Evolutionary conservation across 2,888 invertebrate species (phyloP).

Genomic region (Lobophora halterata): DNA sequence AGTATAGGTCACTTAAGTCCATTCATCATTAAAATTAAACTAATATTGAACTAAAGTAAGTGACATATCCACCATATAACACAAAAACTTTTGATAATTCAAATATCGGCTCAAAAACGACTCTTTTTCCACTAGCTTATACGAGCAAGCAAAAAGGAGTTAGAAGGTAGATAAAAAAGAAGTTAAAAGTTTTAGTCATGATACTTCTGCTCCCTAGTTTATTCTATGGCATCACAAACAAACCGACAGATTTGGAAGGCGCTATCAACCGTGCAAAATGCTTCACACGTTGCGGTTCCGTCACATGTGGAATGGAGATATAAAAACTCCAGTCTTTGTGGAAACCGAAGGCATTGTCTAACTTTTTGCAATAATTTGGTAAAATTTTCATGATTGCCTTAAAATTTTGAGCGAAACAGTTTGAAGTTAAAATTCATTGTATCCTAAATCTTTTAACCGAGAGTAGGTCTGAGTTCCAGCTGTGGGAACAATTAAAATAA

Average conservation of each 20-base stretch:
- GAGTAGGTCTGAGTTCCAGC: neutral
- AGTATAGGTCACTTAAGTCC: too few relatives aligned
- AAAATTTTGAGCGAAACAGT: too few relatives aligned
- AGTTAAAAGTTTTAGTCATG: neutral
- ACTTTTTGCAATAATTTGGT: slow-evolving; percentile 19
- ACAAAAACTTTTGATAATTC: too few relatives aligned
- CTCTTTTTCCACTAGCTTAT: too few relatives aligned
- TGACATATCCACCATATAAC: too few relatives aligned
- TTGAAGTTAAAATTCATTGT: too few relatives aligned
- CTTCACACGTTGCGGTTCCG: slow-evolving; percentile 54
- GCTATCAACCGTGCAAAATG: slow-evolving; percentile 57
- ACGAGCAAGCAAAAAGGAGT: too few relatives aligned
- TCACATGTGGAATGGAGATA: slow-evolving; percentile 46
- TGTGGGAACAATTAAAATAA: too few relatives aligned
- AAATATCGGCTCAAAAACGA: too few relatives aligned
- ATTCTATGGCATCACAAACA: slow-evolving; percentile 31
- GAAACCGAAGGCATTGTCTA: slow-evolving; percentile 19
- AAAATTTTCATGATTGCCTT: neutral
- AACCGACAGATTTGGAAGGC: slow-evolving; percentile 47
- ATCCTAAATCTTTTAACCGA: slow-evolving; percentile 14
- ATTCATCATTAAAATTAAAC: too few relatives aligned
- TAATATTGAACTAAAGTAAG: too few relatives aligned
- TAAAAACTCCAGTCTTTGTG: slow-evolving; percentile 24
- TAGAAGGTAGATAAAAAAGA: neutral
- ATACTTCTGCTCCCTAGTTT: neutral